Conservation (phyloP, 2,797 vertebrate genomes). For the Scarus forsteni region DNA sequence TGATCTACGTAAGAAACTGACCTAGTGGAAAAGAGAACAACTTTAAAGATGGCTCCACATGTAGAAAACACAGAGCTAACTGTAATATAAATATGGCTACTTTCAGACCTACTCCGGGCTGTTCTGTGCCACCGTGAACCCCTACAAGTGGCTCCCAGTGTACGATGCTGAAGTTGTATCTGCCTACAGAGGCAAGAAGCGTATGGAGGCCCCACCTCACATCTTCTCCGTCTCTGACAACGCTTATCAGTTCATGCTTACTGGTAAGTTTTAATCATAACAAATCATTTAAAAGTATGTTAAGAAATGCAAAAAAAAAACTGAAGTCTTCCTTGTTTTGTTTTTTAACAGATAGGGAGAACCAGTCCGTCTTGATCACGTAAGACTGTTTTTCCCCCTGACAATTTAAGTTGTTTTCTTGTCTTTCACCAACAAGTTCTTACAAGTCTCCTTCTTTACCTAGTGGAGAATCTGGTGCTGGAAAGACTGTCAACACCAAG, state of each 20-base stretch:
- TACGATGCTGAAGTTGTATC: slow-evolving; percentile 86
- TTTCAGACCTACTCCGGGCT: slow-evolving; percentile 77
- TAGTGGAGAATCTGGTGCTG: slow-evolving; percentile 86
- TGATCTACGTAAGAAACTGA: slow-evolving; percentile 82
- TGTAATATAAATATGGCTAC: neutral
- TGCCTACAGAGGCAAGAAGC: slow-evolving; percentile 92
- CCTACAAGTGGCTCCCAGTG: slow-evolving; percentile 90
- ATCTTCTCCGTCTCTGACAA: slow-evolving; percentile 95
- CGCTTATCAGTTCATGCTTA: slow-evolving; percentile 86
- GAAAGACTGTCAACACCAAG: slow-evolving; percentile 88
- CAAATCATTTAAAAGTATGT: too few species aligned
- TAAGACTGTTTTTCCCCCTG: slow-evolving; percentile 69
- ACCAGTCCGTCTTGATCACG: slow-evolving; percentile 91
- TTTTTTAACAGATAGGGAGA: slow-evolving; percentile 84
- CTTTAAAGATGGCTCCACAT: neutral
- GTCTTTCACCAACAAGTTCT: slow-evolving; percentile 2
- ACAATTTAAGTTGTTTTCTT: too few species aligned
- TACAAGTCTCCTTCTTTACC: slow-evolving; percentile 23
- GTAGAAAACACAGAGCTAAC: neutral
- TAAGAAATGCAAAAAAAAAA: too few species aligned
- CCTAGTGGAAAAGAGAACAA: neutral
- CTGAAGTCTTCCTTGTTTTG: too few species aligned
- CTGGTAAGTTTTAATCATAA: slow-evolving; percentile 60
- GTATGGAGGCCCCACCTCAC: slow-evolving; percentile 90
- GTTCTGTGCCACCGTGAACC: slow-evolving; percentile 86